Evolutionary conservation across 2,797 vertebrate genomes (phyloP).

Genomic region (Argyrosomus regius): DNA sequence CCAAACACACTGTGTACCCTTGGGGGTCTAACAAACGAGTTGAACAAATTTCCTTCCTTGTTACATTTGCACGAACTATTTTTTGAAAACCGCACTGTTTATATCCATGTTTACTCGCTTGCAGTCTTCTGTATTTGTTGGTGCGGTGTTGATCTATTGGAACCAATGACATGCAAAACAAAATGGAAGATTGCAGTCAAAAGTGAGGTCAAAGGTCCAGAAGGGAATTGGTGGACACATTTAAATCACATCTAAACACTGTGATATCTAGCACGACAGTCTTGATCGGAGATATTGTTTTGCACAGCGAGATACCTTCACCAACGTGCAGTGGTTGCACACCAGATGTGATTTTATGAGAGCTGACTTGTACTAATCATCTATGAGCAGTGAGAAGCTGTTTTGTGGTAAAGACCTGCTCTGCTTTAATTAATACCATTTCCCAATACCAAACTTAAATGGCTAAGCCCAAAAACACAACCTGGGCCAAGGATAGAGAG

Average conservation of each 20-base stretch:
- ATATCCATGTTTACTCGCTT: background rate
- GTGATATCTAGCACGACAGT: background rate
- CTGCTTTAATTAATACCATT: constrained; percentile 4
- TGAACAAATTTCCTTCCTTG: background rate
- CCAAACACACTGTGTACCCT: background rate
- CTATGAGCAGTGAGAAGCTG: background rate
- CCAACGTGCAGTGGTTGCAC: background rate
- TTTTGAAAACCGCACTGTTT: background rate
- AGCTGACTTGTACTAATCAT: background rate
- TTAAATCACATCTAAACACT: background rate
- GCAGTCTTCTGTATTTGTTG: background rate
- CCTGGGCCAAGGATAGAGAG: background rate
- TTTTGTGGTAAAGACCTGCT: background rate
- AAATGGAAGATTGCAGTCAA: background rate
- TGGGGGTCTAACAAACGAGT: too few species aligned
- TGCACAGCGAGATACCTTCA: background rate
- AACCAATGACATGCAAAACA: background rate
- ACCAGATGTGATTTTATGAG: constrained; percentile 4
- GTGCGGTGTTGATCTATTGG: background rate
- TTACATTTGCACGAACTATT: background rate
- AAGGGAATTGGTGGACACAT: too few species aligned
- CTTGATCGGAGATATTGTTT: background rate
- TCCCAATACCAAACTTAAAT: background rate
- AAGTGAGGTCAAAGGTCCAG: too few species aligned
- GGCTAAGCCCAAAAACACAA: background rate